A percentile compares a stretch with the other conserved stretches of the same genome.
These are phyloP conservation scores for Apostichopus parvimensis DNA, from an alignment of 35 echinoderm and acorn worm genomes.

Conservation along the genomic window DNA sequence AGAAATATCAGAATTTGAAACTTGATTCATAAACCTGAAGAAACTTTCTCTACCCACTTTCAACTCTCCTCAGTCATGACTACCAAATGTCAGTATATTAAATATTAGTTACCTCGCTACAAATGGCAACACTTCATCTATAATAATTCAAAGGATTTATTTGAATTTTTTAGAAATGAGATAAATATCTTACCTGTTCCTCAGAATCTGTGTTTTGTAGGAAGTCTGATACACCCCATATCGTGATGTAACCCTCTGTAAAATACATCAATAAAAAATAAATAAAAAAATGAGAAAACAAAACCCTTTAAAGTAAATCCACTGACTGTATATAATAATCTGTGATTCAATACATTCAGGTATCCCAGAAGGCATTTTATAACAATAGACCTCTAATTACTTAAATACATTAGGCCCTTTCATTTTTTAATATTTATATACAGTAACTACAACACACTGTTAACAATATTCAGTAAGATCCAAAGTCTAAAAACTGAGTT, in stretches of 20 bases:
- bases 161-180: too few relatives aligned
- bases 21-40: not conserved
- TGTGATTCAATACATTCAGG: not conserved
- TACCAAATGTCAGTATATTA: too few relatives aligned
- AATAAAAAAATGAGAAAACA: not conserved
- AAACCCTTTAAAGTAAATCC: not conserved
- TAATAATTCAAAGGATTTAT: too few relatives aligned
- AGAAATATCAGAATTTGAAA: not conserved
- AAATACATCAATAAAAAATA: not conserved
- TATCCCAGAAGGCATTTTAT: not conserved
- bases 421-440: too few relatives aligned
- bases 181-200: conserved; percentile 38
- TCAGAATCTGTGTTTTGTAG: conserved; percentile 66
- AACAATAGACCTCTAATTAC: not conserved
- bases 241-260: conserved; percentile 95
- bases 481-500: too few relatives aligned
- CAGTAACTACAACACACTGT: too few relatives aligned
- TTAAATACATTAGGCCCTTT: not conserved
- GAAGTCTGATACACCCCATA: conserved; percentile 81
- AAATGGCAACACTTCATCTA: too few relatives aligned
- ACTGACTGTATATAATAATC: not conserved
- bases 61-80: too few relatives aligned
- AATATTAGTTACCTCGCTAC: too few relatives aligned
- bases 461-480: too few relatives aligned
- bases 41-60: too few relatives aligned